phyloP scores from a whole-genome alignment of 1,140 invertebrate species.

The Pogonus chalceus region DNA sequence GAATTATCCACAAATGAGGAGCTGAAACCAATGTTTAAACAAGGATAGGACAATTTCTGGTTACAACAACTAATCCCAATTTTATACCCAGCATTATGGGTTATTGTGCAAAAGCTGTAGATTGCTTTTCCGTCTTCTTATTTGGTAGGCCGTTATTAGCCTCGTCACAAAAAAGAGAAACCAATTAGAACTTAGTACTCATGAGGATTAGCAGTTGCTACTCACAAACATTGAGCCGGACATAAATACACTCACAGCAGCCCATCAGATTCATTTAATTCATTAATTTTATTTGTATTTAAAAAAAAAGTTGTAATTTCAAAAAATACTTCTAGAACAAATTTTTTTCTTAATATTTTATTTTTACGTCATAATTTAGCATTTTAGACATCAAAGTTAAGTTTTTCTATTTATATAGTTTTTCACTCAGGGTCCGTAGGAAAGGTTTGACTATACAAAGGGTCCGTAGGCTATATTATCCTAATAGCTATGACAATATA shows the following conservation, averaged over 20 bases:
- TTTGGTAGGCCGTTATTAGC: constrained; percentile 17
- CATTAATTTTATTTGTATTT: constrained; percentile 12
- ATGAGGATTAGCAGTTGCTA: constrained; percentile 12
- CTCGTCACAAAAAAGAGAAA: constrained; percentile 14
- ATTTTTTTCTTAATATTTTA: constrained; percentile 11
- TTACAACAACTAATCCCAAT: constrained; percentile 16
- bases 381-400: not conserved
- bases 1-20: constrained; percentile 19
- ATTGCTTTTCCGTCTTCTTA: constrained; percentile 17
- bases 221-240: constrained; percentile 13
- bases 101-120: constrained; percentile 16
- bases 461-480: not conserved
- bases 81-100: constrained; percentile 18
- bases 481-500: too few species aligned
- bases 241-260: constrained; percentile 10
- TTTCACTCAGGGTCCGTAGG: not conserved
- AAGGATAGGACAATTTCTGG: constrained; percentile 16
- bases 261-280: constrained; percentile 8
- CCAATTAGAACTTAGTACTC: constrained; percentile 15
- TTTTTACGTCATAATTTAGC: constrained; percentile 2
- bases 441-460: not conserved
- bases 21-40: constrained; percentile 18
- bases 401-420: not conserved
- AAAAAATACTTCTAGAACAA: constrained; percentile 13
- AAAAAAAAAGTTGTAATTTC: constrained; percentile 10